Base-by-base conservation (phyloP, 2,797 vertebrate species). In the Gallinago solitaria region DNA sequence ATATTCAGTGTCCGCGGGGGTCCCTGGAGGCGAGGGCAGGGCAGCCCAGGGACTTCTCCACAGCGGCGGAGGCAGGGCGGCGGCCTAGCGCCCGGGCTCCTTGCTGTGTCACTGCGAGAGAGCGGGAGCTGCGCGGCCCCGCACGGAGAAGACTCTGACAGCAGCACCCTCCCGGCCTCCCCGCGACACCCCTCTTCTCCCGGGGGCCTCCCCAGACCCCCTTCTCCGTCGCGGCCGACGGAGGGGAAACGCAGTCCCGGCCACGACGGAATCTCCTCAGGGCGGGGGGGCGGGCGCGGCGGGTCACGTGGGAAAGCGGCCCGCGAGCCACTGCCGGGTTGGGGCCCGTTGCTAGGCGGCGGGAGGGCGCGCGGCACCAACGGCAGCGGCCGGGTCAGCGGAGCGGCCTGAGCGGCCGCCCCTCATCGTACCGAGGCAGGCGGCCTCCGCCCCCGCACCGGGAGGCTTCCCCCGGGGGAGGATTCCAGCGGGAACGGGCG, bases 261-360 rank as follows among this genome's bases (percentile, higher is more conserved):
- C 59, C 39, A 9, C 6, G 8, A 28, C 64, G 12, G 3, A 27
- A 2, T 0, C 48, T 7, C 23, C n/a, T 5, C 28, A 11, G 21
- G 48, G 37, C 60, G 11, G 59, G 7, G 59, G 59, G 35, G 25
- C 11, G 16, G 15, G 35, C 59, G 12, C 25, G 11, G 35, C 35
- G 1, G 8, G 11, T 68, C 45, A 47, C 56, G 68, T 41, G 48
- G 5, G 14, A 43, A 12, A 12, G 19, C 47, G 45, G 45, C 45
- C 45, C 45, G 20, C 45, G 20, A 47, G 30, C 30, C 23, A 18
- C 80, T 24, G 47, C 35, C 3, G 27, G 23, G 61, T 48, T 32
- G 70, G 68, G 56, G 43, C 14, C 15, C 25, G 86, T 96, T 92
- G 94, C 94, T 92, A 88, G 51, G 95, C 76, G 24, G 93, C 83